These are phyloP conservation scores for Danio kyathit DNA, from an alignment of 2,797 vertebrate species.

Conservation along the genomic window DNA sequence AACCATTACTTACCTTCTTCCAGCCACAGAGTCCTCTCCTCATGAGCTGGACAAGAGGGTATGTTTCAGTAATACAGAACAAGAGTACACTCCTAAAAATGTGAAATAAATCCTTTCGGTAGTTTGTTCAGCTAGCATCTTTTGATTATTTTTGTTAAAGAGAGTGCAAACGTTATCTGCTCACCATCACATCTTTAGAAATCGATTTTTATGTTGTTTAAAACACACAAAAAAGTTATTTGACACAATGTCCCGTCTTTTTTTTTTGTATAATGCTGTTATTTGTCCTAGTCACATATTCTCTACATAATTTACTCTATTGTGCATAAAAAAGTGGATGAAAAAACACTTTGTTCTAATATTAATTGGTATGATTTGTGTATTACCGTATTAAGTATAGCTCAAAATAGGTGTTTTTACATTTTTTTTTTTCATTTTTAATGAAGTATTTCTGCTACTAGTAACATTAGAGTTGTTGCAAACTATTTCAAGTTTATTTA, in stretches of 20 bases:
- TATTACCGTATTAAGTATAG: no score
- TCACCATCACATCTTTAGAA: neutral
- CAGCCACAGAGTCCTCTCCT: constrained; percentile 90
- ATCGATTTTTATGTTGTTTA: neutral
- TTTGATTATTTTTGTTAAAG: neutral
- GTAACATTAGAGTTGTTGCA: no score
- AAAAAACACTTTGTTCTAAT: neutral
- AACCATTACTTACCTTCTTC: constrained; percentile 93
- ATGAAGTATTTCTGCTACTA: no score
- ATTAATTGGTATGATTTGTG: no score
- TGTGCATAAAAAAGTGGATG: neutral
- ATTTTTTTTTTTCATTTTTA: no score
- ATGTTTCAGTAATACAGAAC: constrained; percentile 40
- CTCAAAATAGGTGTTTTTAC: no score
- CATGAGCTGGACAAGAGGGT: constrained; percentile 98
- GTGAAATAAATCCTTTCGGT: neutral
- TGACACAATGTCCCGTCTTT: neutral
- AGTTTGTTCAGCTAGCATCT: neutral
- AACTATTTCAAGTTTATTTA: no score
- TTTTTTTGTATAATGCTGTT: neutral
- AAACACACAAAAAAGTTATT: neutral
- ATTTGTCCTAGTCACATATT: neutral
- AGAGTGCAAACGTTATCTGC: neutral
- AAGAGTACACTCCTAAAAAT: neutral
- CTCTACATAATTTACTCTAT: neutral